Base-by-base conservation (phyloP, 2,113 vertebrate species). In the Xyrauchen texanus region DNA sequence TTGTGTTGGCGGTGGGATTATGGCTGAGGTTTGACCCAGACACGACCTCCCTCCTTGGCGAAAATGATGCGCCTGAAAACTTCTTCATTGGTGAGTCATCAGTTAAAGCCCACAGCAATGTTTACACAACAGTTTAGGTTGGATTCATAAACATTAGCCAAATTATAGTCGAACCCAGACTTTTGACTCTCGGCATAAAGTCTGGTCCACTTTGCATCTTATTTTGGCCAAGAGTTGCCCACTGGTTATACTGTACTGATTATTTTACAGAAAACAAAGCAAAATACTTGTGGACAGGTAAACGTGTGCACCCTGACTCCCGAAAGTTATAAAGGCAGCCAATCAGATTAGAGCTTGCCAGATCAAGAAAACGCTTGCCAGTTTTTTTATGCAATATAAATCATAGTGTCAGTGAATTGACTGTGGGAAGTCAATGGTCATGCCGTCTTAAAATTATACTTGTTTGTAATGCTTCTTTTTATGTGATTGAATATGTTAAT, bases 1-100 rank as follows among this genome's bases (percentile, higher is more conserved):
- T 95, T 75, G 94, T 99, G 82, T 88, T 98, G 85, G 93, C 94
- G 3, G 95, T 98, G 69, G 97, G 96, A 75, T 91, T 99, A 0
- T 98, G 97, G 97, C 93, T 99, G 85, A 91, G 95, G n/a, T 96
- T 98, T 72, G 95, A 96, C 81, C 89, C 93, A 0, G 75, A 88
- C 65, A 94, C 93, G 45, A 92, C 90, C 85, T 90, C 94, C 69
- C 91, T 99, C 21, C 88, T 95, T 45, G 87, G 90, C 1, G 93
- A 88, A 11, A 90, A 94, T 34, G 92, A 81, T 0, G 94, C 94
- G 64, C 96, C 95, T 0, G 91, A 93, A 78, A 94, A 94, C 86
- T 95, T 96, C 93, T 98, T 95, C 82, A 88, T 96, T 81, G 97
- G 97, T 99, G 90, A 89, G 95, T 95, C 65, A 8, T 12, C 9